Evolutionary conservation across 2,113 vertebrate genomes (phyloP), one percentile per base, ranked within the genome.

Genomic region (pig (Sus scrofa)): DNA sequence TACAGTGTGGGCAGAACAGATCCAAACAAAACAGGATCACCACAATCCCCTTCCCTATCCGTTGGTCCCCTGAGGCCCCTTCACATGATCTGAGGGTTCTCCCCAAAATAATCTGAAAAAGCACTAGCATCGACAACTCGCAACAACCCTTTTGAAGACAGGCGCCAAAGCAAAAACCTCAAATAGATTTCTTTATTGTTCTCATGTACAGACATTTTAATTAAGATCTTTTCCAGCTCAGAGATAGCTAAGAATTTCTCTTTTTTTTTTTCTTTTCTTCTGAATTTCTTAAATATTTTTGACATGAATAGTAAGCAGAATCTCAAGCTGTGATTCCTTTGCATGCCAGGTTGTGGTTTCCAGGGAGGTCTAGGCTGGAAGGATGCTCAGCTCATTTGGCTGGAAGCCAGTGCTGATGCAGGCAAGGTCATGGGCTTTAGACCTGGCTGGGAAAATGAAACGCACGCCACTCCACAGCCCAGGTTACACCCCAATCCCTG

Each of bases 281-380:
- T 75, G 79, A 90, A 82, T 95, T 95, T 96, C 96, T 96, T 68
- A 94, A 91, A 44, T 95, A 95, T 87, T 97, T 96, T 93, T 91
- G 75, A 89, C 89, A 95, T 70, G 63, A 91, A 83, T 26, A 86
- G 60, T 83, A 93, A 87, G 91, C 73, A 77, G 91, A 62, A 82
- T 52, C 63, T 77, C 82, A 92, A 74, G 87, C 95, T 86, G 56
- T 26, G 85, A 88, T 77, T 88, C 87, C 71, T 94, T 62, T 67
- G 54, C 71, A 75, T 34, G 74, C 85, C 78, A 92, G 93, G 63
- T 9, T 96, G 83, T 91, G 89, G 89, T 93, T 96, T 96, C 68
- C 79, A 92, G 94, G 71, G 85, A 68, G 50, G 88, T 19, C 44
- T 18, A 14, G 24, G 67, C 32, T 86, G 44, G n/a, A 44, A 74